These are phyloP conservation scores for Eulimnadia texana DNA, from an alignment of 1,140 invertebrate genomes.

Conservation along the genomic window DNA sequence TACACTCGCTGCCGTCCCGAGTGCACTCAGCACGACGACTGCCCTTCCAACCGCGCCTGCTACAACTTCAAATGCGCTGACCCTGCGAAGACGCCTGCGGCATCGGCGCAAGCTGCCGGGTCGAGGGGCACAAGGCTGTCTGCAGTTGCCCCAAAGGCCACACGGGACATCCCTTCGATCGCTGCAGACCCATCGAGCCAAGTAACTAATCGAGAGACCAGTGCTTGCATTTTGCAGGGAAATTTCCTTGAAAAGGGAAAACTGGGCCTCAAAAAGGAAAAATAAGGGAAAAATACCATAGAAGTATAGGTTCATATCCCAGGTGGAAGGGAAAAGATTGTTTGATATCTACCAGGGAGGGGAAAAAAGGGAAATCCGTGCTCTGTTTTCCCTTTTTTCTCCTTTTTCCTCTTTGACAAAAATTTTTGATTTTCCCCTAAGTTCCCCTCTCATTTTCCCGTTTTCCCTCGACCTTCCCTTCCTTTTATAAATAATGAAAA, in stretches of 20 bases:
- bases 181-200: slow-evolving; percentile 61
- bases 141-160: slow-evolving; percentile 73
- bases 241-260: neutral
- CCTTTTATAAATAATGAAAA: too few relatives aligned
- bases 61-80: slow-evolving; percentile 58
- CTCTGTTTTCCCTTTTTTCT: too few relatives aligned
- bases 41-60: slow-evolving; percentile 38
- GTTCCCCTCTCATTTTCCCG: too few relatives aligned
- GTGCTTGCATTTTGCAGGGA: neutral
- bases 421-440: too few relatives aligned
- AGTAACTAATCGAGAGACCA: slow-evolving; percentile 27
- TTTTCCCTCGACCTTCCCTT: too few relatives aligned
- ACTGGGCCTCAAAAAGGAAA: too few relatives aligned
- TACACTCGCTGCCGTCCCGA: slow-evolving; percentile 26
- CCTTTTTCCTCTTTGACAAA: too few relatives aligned
- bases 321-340: too few relatives aligned
- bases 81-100: slow-evolving; percentile 61
- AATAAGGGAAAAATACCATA: too few relatives aligned
- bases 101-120: slow-evolving; percentile 58
- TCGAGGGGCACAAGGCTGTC: slow-evolving; percentile 54
- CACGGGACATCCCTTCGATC: slow-evolving; percentile 70
- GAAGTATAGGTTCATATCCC: too few relatives aligned
- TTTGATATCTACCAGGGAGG: too few relatives aligned
- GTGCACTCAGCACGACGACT: slow-evolving; percentile 27
- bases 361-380: too few relatives aligned